Base-by-base conservation (phyloP, 1,140 invertebrate genomes). In the Chrysopa pallens region DNA sequence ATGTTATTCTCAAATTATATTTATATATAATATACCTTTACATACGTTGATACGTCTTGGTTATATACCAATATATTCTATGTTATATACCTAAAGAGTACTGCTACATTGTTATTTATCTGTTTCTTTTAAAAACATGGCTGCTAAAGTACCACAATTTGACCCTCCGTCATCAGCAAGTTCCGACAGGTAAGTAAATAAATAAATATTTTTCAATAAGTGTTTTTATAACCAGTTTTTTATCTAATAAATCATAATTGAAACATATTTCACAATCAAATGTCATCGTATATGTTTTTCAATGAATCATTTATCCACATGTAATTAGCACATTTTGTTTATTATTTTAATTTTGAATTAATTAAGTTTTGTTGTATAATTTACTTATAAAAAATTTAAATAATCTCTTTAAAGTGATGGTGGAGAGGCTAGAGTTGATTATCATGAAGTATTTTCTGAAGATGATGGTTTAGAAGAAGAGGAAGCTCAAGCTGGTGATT, bases 81-180 rank as follows among this genome's bases (percentile, higher is more conserved):
- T 23, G 2, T 23, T 23, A 23, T 5, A 3, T 23, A 23, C 17
- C 17, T n/a, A n/a, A n/a, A n/a, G n/a, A n/a, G n/a, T n/a, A n/a
- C n/a, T n/a, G n/a, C n/a, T 23, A 23, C 17, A 23, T 23, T 23
- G 17, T 23, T 23, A 23, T 23, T 23, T 23, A 23, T 23, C 17
- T 23, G 17, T 23, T 23, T 23, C 17, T 23, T 23, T 23, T 44
- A 37, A 46, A 38, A 51, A 47, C 45, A 80, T 80, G 76, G 74
- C 77, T 63, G 73, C 74, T 42, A 78, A 76, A 59, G 56, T 77
- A 53, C 70, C 70, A 52, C 69, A 69, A 52, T 72, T 76, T 50
- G 80, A 85, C 64, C 80, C 80, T 50, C 78, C 80, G 39, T 84
- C 81, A 53, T 84, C 81, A 40, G 82, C 81, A 43, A 86, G 81